Evolutionary conservation across 2,113 vertebrate species (phyloP).

Genomic region (Campylomormyrus numenius): DNA sequence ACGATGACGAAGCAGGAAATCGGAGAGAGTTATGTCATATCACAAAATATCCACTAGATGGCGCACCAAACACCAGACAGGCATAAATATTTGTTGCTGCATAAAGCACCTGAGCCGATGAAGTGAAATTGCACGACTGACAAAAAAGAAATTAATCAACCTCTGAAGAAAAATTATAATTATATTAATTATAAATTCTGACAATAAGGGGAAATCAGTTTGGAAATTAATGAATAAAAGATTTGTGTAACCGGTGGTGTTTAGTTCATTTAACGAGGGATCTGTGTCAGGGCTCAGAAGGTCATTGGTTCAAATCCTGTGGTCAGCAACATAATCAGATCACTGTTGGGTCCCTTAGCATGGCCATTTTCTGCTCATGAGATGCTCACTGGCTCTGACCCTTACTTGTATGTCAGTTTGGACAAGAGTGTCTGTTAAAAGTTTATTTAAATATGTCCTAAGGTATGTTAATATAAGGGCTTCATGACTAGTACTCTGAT

Average conservation of each 20-base stretch:
- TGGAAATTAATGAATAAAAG: background rate
- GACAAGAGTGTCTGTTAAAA: background rate
- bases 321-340: background rate
- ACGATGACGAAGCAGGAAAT: background rate
- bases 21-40: background rate
- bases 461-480: background rate
- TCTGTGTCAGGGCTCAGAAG: background rate
- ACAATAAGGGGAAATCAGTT: background rate
- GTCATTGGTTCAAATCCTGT: background rate
- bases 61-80: background rate
- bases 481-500: background rate
- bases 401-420: background rate
- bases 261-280: background rate
- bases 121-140: background rate
- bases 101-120: background rate
- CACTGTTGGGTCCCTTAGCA: background rate
- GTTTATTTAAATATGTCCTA: background rate
- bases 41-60: background rate
- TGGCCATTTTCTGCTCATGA: background rate
- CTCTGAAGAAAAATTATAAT: background rate
- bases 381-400: background rate
- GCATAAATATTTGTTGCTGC: no score
- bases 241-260: background rate
- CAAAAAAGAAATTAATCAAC: background rate
- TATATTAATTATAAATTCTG: background rate